Base-by-base conservation (phyloP, 2,113 vertebrate genomes). In the Rallus limicola region DNA sequence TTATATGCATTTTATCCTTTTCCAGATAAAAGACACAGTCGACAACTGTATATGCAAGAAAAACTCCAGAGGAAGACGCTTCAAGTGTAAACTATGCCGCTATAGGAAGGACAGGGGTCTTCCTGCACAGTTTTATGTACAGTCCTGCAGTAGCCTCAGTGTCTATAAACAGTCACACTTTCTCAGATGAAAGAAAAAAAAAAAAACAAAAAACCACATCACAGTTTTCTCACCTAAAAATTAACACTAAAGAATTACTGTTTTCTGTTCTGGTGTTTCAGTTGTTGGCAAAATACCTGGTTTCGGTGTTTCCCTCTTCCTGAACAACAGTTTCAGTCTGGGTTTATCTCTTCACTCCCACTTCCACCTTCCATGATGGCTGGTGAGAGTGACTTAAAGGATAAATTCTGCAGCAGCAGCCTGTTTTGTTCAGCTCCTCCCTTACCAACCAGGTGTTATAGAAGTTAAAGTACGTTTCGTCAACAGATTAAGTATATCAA, bases 1-100 rank as follows among this genome's bases (percentile, higher is more conserved):
- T 93, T 95, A 89, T 92, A 78, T 87, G 86, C 40, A 42, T 79
- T 89, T 86, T 71, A 72, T 65, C 44, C 40, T 59, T 69, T 82
- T 53, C 67, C 88, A 78, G 55, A 63, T 70, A 92, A 69, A 11
- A 74, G 29, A 26, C 71, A 68, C 50, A 81, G 68, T 38, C 62
- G 68, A 71, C 18, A 71, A 25, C 52, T 10, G 11, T 15, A 50
- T 33, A 26, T 0, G 2, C 5, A 87, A 53, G 65, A 91, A 89
- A 93, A 93, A 93, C 40, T 64, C 86, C 91, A 55, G 34, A 91
- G 56, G 82, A 64, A 81, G 75, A 69, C 17, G 16, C 71, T 92
- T 68, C 34, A 53, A 71, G 62, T 28, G 33, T 42, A 79, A 93
- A 81, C 53, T 40, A 2, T 23, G 70, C 92, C 40, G 70, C n/a